Conservation (phyloP, 1,140 invertebrate species). For the Orussus abietinus region DNA sequence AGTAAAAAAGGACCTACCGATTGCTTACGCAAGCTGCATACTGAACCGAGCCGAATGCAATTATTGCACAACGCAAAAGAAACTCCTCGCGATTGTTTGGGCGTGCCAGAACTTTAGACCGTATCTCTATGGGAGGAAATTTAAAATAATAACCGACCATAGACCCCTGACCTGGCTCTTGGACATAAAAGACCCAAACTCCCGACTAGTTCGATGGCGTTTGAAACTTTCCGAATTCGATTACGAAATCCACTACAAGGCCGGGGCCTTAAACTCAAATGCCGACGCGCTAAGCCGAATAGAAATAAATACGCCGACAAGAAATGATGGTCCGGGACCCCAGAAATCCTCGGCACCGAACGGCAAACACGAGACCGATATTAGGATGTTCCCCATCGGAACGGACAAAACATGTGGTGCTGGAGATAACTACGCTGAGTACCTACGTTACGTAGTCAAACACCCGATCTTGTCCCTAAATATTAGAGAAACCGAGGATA, state of each 20-base stretch:
- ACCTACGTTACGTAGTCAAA: too few relatives aligned
- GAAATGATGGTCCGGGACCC: too few relatives aligned
- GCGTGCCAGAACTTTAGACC: slow-evolving; percentile 45
- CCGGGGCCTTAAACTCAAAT: slow-evolving; percentile 11
- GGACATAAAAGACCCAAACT: slow-evolving; percentile 32
- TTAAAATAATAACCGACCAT: slow-evolving; percentile 55
- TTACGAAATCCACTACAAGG: slow-evolving; percentile 19
- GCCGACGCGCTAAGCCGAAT: too few relatives aligned
- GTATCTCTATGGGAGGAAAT: slow-evolving; percentile 49
- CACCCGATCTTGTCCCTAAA: too few relatives aligned
- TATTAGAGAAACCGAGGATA: too few relatives aligned
- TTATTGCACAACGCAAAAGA: slow-evolving; percentile 35
- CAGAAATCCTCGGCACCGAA: too few relatives aligned
- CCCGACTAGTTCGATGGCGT: slow-evolving; percentile 20
- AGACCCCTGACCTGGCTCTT: slow-evolving; percentile 49
- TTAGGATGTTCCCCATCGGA: too few relatives aligned
- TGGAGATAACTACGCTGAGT: too few relatives aligned
- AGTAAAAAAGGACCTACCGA: slow-evolving; percentile 21
- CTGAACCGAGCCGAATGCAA: slow-evolving; percentile 28
- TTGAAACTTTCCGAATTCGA: too few relatives aligned
- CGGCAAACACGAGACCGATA: too few relatives aligned
- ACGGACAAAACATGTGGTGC: too few relatives aligned
- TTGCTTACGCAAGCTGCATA: slow-evolving; percentile 28
- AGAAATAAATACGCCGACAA: too few relatives aligned
- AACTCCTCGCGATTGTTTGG: slow-evolving; percentile 55